Base-by-base conservation (phyloP, 2,797 vertebrate species). In the Scolopax rusticola region DNA sequence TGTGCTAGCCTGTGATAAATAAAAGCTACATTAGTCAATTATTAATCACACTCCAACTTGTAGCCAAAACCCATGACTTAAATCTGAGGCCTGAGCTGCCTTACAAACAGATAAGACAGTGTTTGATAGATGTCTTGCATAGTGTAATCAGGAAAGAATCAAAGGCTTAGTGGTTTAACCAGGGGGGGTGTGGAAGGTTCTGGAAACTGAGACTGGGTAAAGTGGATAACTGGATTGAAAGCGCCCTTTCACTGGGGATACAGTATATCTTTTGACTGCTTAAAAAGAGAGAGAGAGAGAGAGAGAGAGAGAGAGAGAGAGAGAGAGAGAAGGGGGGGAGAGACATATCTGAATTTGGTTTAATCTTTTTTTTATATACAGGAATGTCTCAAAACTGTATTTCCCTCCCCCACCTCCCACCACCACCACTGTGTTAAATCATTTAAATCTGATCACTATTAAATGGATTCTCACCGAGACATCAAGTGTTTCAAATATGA, bases 1-100 rank as follows among this genome's bases (percentile, higher is more conserved):
- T 98, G 98, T 98, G 98, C 98, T 98, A 98, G 98, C 97, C 98
- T 97, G 98, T 98, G 98, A 98, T 98, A 98, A 98, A 98, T 98
- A 98, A 98, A 98, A 98, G 98, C 98, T 98, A 98, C 98, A 98
- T 98, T 98, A 98, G 98, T 98, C 98, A 98, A 98, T 98, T 98
- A 98, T 98, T 98, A 98, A 98, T 98, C 98, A 98, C 98, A 98
- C 98, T 98, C 98, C 97, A 98, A 98, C 98, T 98, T 98, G 98
- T 98, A 98, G 98, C 98, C 98, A 98, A 98, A 98, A 97, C 98
- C 97, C 98, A 98, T 97, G 98, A 98, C 98, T 98, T 98, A 98
- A 98, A 98, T 98, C 98, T 98, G 97, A 98, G 98, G 97, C 98
- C 98, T 98, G 98, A 98, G 98, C 98, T 98, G 98, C 98, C 98